A percentile compares a stretch with the other conserved stretches of the same genome.
Evolutionary conservation across 2,888 invertebrate genomes (phyloP).

Genomic region (Eupithecia dodoneata): DNA sequence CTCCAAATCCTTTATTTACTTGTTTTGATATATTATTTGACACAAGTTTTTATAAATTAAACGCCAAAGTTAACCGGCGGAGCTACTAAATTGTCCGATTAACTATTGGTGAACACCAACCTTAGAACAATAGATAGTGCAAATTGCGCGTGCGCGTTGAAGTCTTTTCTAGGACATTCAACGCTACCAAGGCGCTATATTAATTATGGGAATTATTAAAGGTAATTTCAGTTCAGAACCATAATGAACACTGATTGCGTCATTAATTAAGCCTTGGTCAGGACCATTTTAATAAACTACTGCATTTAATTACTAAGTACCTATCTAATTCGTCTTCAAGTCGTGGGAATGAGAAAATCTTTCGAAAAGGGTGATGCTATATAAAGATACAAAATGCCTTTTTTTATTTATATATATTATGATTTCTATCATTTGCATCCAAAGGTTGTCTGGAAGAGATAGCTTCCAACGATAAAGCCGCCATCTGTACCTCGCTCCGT

Average conservation of each 20-base stretch:
- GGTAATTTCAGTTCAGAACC: background rate
- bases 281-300: background rate
- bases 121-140: background rate
- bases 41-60: no score
- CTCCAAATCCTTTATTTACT: no score
- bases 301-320: background rate
- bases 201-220: background rate
- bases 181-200: background rate
- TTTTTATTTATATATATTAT: background rate
- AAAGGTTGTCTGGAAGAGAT: background rate
- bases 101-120: no score
- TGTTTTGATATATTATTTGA: no score
- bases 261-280: background rate
- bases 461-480: background rate
- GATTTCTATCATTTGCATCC: background rate
- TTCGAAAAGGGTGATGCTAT: background rate
- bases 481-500: background rate
- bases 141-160: constrained; percentile 18
- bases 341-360: background rate
- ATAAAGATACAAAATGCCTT: background rate
- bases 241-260: constrained; percentile 4
- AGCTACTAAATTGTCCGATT: no score
- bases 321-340: background rate
- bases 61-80: no score
- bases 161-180: constrained; percentile 14